phyloP scores from a whole-genome alignment of 2,113 vertebrate genomes.

The Lophochroa leadbeateri region DNA sequence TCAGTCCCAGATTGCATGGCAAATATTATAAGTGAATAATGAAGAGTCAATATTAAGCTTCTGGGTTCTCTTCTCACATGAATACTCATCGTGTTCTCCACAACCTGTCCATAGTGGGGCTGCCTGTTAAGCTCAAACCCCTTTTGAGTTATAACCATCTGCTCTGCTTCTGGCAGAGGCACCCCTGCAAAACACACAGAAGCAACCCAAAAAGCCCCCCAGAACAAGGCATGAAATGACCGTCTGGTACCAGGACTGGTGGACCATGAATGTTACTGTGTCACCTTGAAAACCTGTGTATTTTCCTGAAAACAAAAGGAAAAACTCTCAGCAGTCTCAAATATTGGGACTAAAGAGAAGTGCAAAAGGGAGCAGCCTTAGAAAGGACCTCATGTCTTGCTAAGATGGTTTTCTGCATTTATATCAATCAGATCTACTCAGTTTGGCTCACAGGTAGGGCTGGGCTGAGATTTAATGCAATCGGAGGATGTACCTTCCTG shows the following conservation, averaged over 20 bases:
- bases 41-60: slow-evolving; percentile 35
- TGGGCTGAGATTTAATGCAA: background rate
- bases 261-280: background rate
- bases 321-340: background rate
- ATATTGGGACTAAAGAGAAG: background rate
- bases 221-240: background rate
- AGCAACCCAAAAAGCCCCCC: background rate
- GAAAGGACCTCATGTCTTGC: background rate
- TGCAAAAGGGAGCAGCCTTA: background rate
- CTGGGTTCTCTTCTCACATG: background rate
- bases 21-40: slow-evolving; percentile 31
- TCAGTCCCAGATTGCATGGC: background rate
- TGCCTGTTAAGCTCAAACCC: background rate
- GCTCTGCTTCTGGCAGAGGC: background rate
- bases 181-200: background rate
- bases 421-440: background rate
- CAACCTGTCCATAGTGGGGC: background rate
- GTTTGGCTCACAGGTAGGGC: background rate
- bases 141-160: background rate
- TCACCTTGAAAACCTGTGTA: background rate
- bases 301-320: background rate
- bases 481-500: background rate
- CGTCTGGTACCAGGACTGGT: background rate
- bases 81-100: background rate
- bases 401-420: background rate